Conservation (phyloP, 2,888 invertebrate species). For the Drosophila nr. perissopoda region DNA sequence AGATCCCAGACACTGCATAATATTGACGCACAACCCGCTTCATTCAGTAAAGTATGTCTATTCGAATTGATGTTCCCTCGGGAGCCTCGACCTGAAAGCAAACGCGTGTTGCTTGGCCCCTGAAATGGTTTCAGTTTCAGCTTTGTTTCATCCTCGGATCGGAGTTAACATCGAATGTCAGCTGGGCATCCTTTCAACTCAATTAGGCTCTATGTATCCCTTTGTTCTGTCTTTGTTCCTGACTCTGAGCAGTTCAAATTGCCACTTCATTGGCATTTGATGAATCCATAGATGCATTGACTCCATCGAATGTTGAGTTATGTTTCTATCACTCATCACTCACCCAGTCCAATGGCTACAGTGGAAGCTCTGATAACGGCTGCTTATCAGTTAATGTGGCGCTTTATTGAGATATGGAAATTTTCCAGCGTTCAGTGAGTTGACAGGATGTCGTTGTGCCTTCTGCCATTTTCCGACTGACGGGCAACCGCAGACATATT, state of each 20-base stretch:
- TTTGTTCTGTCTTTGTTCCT: conserved; percentile 34
- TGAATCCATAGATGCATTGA: conserved; percentile 20
- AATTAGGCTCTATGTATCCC: conserved; percentile 30
- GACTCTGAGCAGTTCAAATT: conserved; percentile 27
- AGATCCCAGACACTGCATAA: conserved; percentile 16
- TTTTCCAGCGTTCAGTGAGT: conserved; percentile 33
- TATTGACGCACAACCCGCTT: conserved; percentile 41
- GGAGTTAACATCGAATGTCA: conserved; percentile 2
- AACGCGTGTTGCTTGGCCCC: conserved; percentile 28
- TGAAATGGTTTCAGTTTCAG: conserved; percentile 25
- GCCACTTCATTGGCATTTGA: conserved; percentile 38
- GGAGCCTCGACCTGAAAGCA: conserved; percentile 48
- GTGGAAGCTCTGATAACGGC: conserved; percentile 8
- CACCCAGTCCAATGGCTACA: conserved; percentile 31
- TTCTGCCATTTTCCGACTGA: conserved; percentile 12
- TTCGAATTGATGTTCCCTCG: conserved; percentile 27
- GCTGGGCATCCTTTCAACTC: conserved; percentile 23
- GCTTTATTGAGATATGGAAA: conserved; percentile 66
- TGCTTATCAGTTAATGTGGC: conserved; percentile 60
- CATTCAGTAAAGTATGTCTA: conserved; percentile 37
- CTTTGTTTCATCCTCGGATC: conserved; percentile 29
- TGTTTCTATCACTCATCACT: conserved; percentile 50
- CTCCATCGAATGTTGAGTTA: conserved; percentile 16
- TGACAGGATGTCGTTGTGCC: conserved; percentile 13
- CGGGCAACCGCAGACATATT: conserved; percentile 73